phyloP scores from a whole-genome alignment of 2,797 vertebrate genomes.

The Gadopsis marmoratus region DNA sequence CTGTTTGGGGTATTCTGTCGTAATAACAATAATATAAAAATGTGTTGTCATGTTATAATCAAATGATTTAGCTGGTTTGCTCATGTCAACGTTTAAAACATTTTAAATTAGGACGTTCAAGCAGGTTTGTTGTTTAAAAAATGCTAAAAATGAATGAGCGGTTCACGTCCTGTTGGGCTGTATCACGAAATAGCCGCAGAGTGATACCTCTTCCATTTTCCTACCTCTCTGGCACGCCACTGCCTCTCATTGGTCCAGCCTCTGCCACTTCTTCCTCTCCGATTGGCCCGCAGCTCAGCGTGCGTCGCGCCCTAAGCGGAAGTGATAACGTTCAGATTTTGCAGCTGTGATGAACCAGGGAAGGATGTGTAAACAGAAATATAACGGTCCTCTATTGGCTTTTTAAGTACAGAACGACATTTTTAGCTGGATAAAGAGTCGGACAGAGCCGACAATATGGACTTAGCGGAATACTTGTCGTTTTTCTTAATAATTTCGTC shows the following conservation, averaged over 20 bases:
- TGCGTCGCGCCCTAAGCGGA: conserved; percentile 61
- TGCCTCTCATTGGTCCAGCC: conserved; percentile 68
- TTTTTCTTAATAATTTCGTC: conserved; percentile 43
- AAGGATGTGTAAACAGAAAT: conserved; percentile 3
- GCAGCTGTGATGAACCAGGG: neutral
- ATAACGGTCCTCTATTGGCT: accelerated
- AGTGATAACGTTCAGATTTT: conserved; percentile 41
- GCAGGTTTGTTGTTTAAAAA: too few relatives aligned
- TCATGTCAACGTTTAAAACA: neutral
- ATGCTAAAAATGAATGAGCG: neutral
- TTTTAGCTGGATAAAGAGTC: neutral
- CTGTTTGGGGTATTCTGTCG: too few relatives aligned
- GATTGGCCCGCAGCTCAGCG: conserved; percentile 69
- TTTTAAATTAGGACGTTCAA: neutral
- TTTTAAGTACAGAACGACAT: neutral
- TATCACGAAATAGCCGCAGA: neutral
- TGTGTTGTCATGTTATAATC: neutral
- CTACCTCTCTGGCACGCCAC: accelerated
- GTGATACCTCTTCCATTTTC: neutral
- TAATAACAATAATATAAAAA: neutral
- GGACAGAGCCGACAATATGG: conserved; percentile 46
- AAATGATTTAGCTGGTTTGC: neutral
- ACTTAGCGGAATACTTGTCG: conserved; percentile 16
- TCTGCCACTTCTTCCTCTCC: conserved; percentile 76
- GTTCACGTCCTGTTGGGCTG: neutral